Evolutionary conservation across 1,140 invertebrate species (phyloP), one percentile per base, ranked within the genome.

Genomic region (Pseudomyrmex concolor): DNA sequence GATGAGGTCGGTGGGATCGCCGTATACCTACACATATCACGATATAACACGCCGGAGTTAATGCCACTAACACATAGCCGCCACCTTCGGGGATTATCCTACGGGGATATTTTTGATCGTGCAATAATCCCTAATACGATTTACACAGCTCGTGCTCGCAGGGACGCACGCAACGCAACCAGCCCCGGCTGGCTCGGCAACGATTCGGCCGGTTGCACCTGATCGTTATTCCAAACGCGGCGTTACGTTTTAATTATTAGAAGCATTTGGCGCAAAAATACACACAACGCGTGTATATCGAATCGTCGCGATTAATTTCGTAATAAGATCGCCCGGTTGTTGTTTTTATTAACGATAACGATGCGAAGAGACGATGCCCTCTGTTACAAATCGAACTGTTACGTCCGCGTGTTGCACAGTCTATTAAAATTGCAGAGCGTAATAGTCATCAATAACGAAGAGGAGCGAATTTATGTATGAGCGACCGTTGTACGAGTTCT

Each of bases 111-210:
- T 94, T 94, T 93, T 93, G 91, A 94, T 94, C 94, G 92, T 87
- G 90, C 92, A 94, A 94, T 94, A 94, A 94, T 94, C 92, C 92
- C 84, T 94, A 94, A 94, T 93, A 94, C 93, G 92, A 94, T 94
- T 94, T 94, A 93, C 92, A 91, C 91, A 91, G 90, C 89, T 91
- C 90, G 86, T 91, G 86, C 89, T 91, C 86, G 80, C 89, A 90
- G 88, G 88, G 83, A 91, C 84, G 86, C 83, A 87, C 84, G 82
- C 83, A 85, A 85, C 84, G 34, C 34, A 7, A 7, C 34, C 34
- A 34, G 51, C 83, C 78, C 82, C 83, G 64, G 72, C 83, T 62
- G 34, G 73, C 72, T 34, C 86, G 60, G 63, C 81, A 87, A 84
- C 89, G 84, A 78, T 88, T 87, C 60, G 85, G 74, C 59, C 55